phyloP scores from a whole-genome alignment of 2,888 invertebrate genomes.

The Strigamia crassipes region DNA sequence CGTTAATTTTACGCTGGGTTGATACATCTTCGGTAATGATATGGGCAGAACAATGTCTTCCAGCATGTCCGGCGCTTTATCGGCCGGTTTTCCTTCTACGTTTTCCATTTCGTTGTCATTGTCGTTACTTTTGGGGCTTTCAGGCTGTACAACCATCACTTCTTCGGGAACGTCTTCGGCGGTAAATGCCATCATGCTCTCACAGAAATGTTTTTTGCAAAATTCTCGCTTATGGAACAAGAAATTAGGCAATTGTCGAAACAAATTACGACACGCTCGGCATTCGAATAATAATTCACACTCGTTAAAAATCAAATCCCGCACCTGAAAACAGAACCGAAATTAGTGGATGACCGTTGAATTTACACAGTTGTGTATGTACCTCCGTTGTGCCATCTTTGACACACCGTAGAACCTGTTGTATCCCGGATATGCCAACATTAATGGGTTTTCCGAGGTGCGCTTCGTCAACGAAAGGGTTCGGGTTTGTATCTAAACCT shows the following conservation, averaged over 20 bases:
- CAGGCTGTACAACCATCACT: slow-evolving; percentile 52
- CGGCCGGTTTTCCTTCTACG: neutral
- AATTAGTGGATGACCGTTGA: too few species aligned
- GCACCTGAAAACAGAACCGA: slow-evolving; percentile 64
- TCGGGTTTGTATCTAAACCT: too few species aligned
- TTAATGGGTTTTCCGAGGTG: slow-evolving; percentile 68
- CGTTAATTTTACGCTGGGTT: neutral
- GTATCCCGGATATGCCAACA: slow-evolving; percentile 71
- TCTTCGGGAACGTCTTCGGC: slow-evolving; percentile 58
- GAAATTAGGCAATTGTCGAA: slow-evolving; percentile 84
- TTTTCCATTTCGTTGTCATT: neutral
- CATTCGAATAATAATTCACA: slow-evolving; percentile 90
- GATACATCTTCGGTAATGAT: neutral
- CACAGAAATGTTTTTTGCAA: slow-evolving; percentile 63
- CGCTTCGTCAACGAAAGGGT: slow-evolving; percentile 58
- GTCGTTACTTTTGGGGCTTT: slow-evolving; percentile 41
- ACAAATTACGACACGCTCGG: slow-evolving; percentile 81
- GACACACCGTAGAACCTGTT: slow-evolving; percentile 72
- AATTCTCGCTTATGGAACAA: slow-evolving; percentile 86
- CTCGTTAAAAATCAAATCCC: slow-evolving; percentile 75
- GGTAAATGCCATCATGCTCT: slow-evolving; percentile 52
- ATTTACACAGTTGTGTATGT: neutral
- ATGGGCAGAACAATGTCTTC: neutral
- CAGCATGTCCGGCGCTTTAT: neutral
- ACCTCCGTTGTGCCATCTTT: slow-evolving; percentile 79